Evolutionary conservation across 2,888 invertebrate genomes (phyloP).

Genomic region (Brachypalpus laphriformis): DNA sequence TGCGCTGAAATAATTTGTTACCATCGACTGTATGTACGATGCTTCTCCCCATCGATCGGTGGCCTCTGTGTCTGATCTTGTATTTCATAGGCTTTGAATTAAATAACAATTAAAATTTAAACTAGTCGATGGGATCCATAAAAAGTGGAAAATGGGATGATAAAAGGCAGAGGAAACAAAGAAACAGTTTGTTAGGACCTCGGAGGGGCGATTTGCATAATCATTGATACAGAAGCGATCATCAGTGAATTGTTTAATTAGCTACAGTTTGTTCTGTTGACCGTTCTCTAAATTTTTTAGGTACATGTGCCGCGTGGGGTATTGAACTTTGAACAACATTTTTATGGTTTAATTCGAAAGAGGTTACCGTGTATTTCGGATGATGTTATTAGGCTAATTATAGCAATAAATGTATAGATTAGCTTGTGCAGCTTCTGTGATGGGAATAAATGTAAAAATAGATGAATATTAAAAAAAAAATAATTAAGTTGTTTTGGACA

Average conservation of each 20-base stretch:
- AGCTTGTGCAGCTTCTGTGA: not conserved
- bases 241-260: slow-evolving; percentile 39
- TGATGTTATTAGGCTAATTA: not conserved
- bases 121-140: slow-evolving; percentile 9
- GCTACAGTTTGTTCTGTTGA: slow-evolving; percentile 39
- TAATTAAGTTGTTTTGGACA: slow-evolving; percentile 4
- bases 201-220: slow-evolving; percentile 24
- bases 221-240: slow-evolving; percentile 58
- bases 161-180: not conserved
- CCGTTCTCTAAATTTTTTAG: not conserved
- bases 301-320: slow-evolving; percentile 15
- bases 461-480: not conserved
- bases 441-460: not conserved
- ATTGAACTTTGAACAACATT: slow-evolving; percentile 18
- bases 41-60: not conserved
- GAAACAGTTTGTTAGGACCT: not conserved
- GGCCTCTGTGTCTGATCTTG: not conserved
- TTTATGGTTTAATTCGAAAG: not conserved
- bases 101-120: slow-evolving; percentile 23
- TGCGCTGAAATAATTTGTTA: slow-evolving; percentile 58
- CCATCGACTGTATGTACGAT: too few relatives aligned
- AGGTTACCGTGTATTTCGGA: not conserved
- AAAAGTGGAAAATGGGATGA: slow-evolving; percentile 19
- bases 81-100: slow-evolving; percentile 8
- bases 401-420: not conserved